Conservation (phyloP, 2,888 invertebrate species). For the Limnephilus marmoratus region DNA sequence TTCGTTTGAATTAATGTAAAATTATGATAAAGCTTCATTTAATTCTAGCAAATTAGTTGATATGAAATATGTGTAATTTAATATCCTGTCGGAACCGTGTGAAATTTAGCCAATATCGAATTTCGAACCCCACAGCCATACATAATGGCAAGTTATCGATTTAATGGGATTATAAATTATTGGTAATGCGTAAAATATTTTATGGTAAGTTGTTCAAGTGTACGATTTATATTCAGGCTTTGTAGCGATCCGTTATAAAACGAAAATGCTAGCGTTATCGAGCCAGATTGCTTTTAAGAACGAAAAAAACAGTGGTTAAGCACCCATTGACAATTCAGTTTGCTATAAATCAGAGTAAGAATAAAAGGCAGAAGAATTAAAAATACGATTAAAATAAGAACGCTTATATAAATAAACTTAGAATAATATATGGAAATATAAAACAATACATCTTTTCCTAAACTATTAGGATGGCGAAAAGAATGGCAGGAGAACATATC, state of each 20-base stretch:
- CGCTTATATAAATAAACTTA: too few species aligned
- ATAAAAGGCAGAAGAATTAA: too few species aligned
- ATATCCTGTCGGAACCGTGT: neutral
- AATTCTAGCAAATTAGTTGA: neutral
- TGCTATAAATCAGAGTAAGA: too few species aligned
- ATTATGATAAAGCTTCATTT: too few species aligned
- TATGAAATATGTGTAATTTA: neutral
- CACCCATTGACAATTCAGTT: too few species aligned
- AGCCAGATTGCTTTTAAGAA: neutral
- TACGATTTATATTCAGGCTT: slow-evolving; percentile 12
- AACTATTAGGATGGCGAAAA: too few species aligned
- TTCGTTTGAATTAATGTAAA: too few species aligned
- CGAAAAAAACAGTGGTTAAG: too few species aligned
- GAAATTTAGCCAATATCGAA: neutral
- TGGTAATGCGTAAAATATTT: neutral
- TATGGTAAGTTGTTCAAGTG: slow-evolving; percentile 7
- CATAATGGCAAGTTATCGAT: neutral
- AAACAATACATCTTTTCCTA: too few species aligned
- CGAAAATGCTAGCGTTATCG: neutral
- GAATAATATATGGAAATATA: too few species aligned
- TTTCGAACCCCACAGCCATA: neutral
- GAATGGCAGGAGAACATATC: too few species aligned
- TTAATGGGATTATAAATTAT: neutral
- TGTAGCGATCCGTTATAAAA: neutral
- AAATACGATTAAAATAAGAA: too few species aligned